These are phyloP conservation scores for Trypoxylus dichotomus DNA, from an alignment of 1,140 invertebrate genomes.

Conservation along the genomic window DNA sequence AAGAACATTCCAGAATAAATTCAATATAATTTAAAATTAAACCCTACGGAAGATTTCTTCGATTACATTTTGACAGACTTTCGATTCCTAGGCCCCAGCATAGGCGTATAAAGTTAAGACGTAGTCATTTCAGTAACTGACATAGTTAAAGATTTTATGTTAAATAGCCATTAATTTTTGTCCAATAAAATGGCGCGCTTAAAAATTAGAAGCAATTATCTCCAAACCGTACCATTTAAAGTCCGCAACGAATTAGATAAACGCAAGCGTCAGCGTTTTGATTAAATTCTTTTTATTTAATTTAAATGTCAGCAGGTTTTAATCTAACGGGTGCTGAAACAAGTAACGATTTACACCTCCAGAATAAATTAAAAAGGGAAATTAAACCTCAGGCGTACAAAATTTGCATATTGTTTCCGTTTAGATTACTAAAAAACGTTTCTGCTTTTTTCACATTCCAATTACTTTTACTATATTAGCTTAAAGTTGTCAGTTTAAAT, in stretches of 20 bases:
- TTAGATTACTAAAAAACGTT: no score
- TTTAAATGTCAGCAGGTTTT: not conserved
- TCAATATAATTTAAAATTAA: no score
- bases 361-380: not conserved
- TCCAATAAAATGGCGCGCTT: not conserved
- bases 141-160: not conserved
- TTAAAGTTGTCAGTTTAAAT: no score
- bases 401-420: no score
- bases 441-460: no score
- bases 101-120: no score
- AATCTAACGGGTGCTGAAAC: not conserved
- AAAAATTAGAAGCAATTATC: not conserved
- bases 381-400: not conserved
- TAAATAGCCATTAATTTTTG: not conserved
- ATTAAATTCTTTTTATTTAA: not conserved
- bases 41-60: no score
- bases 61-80: no score
- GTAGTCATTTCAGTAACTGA: not conserved
- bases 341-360: not conserved
- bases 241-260: not conserved
- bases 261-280: not conserved
- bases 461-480: no score
- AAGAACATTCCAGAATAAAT: no score
- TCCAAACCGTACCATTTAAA: not conserved
- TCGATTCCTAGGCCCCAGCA: no score